phyloP scores from a whole-genome alignment of 2,888 invertebrate genomes.

The Acanthosepion pharaonis region DNA sequence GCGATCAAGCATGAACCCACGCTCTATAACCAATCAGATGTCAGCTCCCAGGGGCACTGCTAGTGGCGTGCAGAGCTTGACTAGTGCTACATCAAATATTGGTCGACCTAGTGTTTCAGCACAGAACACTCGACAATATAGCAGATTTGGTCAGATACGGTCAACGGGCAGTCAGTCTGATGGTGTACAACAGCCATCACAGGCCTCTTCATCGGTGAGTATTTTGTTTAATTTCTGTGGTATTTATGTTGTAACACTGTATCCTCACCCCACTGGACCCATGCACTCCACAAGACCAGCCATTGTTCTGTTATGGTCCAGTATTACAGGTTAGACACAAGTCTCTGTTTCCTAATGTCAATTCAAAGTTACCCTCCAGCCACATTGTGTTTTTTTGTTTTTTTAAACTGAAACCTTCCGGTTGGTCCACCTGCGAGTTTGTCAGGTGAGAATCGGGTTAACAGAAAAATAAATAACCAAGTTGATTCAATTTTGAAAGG shows the following conservation, averaged over 20 bases:
- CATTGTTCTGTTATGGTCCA: too few relatives aligned
- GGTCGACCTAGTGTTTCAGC: slow-evolving; percentile 47
- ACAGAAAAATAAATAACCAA: too few relatives aligned
- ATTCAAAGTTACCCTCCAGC: not conserved
- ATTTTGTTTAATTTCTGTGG: not conserved
- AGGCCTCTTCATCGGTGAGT: not conserved
- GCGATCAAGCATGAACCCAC: slow-evolving; percentile 76
- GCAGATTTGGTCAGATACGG: not conserved
- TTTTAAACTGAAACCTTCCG: too few relatives aligned
- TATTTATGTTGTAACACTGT: not conserved
- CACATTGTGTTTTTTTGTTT: too few relatives aligned
- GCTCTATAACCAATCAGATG: slow-evolving; percentile 85
- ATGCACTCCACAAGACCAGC: too few relatives aligned
- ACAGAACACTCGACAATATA: not conserved
- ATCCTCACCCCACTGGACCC: too few relatives aligned
- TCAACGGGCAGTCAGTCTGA: not conserved
- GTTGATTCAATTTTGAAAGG: too few relatives aligned
- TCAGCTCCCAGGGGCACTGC: slow-evolving; percentile 57
- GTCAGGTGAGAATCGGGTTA: too few relatives aligned
- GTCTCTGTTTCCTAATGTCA: too few relatives aligned
- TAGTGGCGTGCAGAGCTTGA: not conserved
- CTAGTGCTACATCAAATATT: not conserved
- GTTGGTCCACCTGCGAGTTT: too few relatives aligned
- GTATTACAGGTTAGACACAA: too few relatives aligned
- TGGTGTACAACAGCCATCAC: not conserved